phyloP scores from a whole-genome alignment of 2,888 invertebrate genomes.

The Morpho deidamia region DNA sequence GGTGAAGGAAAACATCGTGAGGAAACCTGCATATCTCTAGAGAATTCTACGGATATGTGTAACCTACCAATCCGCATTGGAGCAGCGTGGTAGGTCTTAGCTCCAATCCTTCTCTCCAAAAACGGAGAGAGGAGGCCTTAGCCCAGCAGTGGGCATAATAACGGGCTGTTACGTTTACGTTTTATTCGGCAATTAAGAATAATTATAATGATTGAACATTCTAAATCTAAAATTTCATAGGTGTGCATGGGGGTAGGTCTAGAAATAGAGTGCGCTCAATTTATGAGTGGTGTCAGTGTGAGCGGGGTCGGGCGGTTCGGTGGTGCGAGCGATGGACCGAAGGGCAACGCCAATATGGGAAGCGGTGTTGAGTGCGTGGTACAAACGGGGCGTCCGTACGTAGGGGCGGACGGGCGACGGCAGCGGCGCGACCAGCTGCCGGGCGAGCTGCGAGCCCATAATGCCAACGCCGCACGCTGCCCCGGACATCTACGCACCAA shows the following conservation, averaged over 20 bases:
- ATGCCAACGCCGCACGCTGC: slow-evolving; percentile 53
- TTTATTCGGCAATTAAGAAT: too few relatives aligned
- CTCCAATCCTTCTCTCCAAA: too few relatives aligned
- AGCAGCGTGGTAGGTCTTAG: too few relatives aligned
- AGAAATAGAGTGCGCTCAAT: slow-evolving; percentile 12
- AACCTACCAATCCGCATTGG: too few relatives aligned
- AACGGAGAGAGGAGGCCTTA: too few relatives aligned
- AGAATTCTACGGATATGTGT: too few relatives aligned
- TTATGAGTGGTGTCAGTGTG: slow-evolving; percentile 6
- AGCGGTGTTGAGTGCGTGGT: slow-evolving; percentile 77
- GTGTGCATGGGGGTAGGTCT: background rate
- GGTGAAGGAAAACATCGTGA: too few relatives aligned
- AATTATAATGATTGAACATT: background rate
- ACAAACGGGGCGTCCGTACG: slow-evolving; percentile 76
- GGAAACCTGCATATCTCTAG: too few relatives aligned
- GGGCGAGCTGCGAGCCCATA: slow-evolving; percentile 80
- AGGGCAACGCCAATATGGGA: slow-evolving; percentile 60
- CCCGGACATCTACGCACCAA: slow-evolving; percentile 59
- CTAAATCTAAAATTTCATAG: background rate
- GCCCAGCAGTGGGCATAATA: too few relatives aligned
- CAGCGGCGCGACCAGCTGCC: slow-evolving; percentile 79
- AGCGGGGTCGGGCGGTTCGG: slow-evolving; percentile 5
- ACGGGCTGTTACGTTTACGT: too few relatives aligned
- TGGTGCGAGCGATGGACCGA: slow-evolving; percentile 36
- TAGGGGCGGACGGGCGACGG: slow-evolving; percentile 71